Evolutionary conservation across 2,797 vertebrate genomes (phyloP), one percentile per base, ranked within the genome.

Genomic region (Hyperoplus immaculatus): DNA sequence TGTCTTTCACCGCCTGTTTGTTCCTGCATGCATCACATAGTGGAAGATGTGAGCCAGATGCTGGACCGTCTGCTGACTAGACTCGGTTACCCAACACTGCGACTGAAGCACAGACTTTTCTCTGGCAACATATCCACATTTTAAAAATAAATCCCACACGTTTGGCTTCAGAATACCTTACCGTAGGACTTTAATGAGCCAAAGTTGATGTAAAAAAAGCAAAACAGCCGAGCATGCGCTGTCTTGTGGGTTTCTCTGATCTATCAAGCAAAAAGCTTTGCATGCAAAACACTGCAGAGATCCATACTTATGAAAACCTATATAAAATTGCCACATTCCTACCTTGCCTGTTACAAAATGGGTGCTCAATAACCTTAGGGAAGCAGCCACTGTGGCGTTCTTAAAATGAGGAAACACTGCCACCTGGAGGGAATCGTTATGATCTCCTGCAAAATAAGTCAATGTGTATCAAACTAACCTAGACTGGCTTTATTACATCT

Each of bases 21-120:
- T 83, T 89, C 83, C 86, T 87, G 84, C 88, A 82, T 77, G 77
- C 87, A 91, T 93, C 87, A 91, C 89, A 90, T 84, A 82, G 83
- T 76, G 58, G 73, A 86, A 91, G 89, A 93, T 93, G 90, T 81
- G 80, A 84, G 87, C 88, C 90, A 93, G 89, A 92, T 94, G 89
- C 78, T 77, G 50, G 81, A 83, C 82, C 76, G 88, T 84, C 90
- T 89, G 82, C 88, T 82, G 84, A 88, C 65, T 58, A 84, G 77
- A 90, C 71, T 71, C 55, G n/a, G 82, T 89, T 83, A 87, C 62
- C 78, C 81, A 89, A 89, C 81, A 63, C 56, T 72, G 76, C 71
- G 61, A 87, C 55, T 69, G 72, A 80, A 72, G 77, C 80, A 68
- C 59, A 5, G 64, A 73, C 45, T 45, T 56, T 41, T 54, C 55